Conservation (phyloP, 2,797 vertebrate genomes). For the Percopsis omiscomaycus region DNA sequence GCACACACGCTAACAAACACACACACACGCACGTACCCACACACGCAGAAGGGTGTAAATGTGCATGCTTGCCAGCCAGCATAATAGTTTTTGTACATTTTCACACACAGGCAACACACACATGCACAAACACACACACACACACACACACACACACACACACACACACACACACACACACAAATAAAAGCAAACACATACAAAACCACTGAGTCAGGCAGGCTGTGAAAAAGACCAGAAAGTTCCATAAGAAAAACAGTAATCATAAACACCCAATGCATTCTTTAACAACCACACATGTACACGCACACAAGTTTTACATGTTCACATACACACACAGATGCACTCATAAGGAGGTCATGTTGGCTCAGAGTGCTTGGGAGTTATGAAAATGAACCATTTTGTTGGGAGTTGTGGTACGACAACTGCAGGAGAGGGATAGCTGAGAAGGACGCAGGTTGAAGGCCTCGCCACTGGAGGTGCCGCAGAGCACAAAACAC, state of each 20-base stretch:
- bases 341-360: conserved; percentile 56
- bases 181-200: not conserved
- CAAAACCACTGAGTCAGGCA: conserved; percentile 29
- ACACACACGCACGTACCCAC: not conserved
- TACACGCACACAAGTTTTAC: conserved; percentile 7
- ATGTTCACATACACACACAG: conserved; percentile 24
- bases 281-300: conserved; percentile 24
- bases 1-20: not conserved
- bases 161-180: conserved; percentile 1
- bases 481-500: conserved; percentile 55
- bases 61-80: not conserved
- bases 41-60: not conserved
- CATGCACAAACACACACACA: not conserved
- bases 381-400: conserved; percentile 67
- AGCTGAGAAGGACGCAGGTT: conserved; percentile 50
- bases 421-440: conserved; percentile 64
- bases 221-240: conserved; percentile 45
- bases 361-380: conserved; percentile 67
- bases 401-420: conserved; percentile 69
- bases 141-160: conserved; percentile 5
- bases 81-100: not conserved
- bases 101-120: conserved; percentile 5
- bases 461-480: conserved; percentile 45
- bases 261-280: conserved; percentile 71
- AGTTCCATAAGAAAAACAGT: conserved; percentile 46